A percentile compares a stretch with the other conserved stretches of the same genome.
phyloP scores from a whole-genome alignment of 2,888 invertebrate species.

The Coremacera marginata region DNA sequence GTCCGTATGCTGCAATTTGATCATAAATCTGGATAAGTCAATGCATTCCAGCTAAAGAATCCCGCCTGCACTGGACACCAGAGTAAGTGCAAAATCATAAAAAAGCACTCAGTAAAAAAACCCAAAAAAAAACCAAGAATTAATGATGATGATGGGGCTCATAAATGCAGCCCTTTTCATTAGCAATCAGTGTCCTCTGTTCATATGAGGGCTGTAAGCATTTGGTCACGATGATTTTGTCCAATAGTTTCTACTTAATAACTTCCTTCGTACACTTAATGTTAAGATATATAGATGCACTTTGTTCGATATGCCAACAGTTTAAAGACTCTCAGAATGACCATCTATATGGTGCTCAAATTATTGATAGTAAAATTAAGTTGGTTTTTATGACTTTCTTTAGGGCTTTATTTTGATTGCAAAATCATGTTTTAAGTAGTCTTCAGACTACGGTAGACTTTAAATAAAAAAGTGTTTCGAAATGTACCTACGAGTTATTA shows the following conservation, averaged over 20 bases:
- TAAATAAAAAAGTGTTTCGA: neutral
- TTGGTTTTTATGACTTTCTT: conserved; percentile 7
- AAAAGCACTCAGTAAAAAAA: neutral
- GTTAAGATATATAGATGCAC: neutral
- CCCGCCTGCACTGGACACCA: neutral
- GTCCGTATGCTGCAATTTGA: neutral
- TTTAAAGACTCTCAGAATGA: neutral
- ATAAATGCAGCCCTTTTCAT: conserved; percentile 27
- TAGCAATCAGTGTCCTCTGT: neutral
- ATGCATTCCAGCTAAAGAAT: neutral
- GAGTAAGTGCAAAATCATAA: neutral
- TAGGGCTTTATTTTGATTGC: neutral
- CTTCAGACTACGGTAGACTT: neutral
- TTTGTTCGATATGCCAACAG: neutral
- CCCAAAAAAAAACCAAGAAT: neutral
- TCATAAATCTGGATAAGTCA: conserved; percentile 28
- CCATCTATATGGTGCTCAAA: neutral
- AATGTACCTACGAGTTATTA: neutral
- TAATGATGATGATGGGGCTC: conserved; percentile 14
- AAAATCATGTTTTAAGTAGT: neutral
- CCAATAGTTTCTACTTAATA: conserved; percentile 1
- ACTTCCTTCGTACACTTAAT: neutral
- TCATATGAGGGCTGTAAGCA: neutral
- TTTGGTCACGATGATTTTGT: neutral
- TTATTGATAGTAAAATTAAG: neutral